Percentiles rank a stretch among this genome's conserved stretches.
These are phyloP conservation scores for Tauraco erythrolophus DNA, from an alignment of 2,113 vertebrate species.

Conservation along the genomic window DNA sequence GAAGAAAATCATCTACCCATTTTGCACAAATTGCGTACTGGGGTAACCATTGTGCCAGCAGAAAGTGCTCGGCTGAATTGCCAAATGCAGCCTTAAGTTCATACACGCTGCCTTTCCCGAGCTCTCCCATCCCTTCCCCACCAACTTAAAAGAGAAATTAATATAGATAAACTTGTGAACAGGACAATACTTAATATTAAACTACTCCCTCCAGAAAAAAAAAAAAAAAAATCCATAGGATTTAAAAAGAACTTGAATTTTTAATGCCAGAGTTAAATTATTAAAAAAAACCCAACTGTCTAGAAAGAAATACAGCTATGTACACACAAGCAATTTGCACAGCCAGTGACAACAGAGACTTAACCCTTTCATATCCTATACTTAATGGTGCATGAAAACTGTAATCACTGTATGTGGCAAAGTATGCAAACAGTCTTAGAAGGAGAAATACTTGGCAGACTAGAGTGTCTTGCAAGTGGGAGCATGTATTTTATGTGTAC, in stretches of 20 bases:
- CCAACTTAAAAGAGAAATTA: not conserved
- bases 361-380: not conserved
- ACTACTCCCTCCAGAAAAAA: not conserved
- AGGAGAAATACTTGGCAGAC: not conserved
- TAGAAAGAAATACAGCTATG: not conserved
- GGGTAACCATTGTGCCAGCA: not conserved
- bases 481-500: not conserved
- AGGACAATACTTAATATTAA: not conserved
- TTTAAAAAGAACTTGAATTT: not conserved
- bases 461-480: not conserved
- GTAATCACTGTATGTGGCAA: not conserved
- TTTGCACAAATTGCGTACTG: slow-evolving; percentile 21
- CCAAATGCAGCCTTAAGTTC: not conserved
- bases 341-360: not conserved
- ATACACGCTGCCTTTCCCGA: accelerated
- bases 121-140: not conserved
- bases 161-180: not conserved
- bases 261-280: not conserved
- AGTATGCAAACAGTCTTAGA: not conserved
- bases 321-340: not conserved
- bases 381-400: not conserved
- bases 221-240: not conserved
- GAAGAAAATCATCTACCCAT: slow-evolving; percentile 23
- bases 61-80: not conserved
- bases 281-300: not conserved